Conservation (phyloP, 2,113 vertebrate species). For the Myxocyprinus asiaticus region DNA sequence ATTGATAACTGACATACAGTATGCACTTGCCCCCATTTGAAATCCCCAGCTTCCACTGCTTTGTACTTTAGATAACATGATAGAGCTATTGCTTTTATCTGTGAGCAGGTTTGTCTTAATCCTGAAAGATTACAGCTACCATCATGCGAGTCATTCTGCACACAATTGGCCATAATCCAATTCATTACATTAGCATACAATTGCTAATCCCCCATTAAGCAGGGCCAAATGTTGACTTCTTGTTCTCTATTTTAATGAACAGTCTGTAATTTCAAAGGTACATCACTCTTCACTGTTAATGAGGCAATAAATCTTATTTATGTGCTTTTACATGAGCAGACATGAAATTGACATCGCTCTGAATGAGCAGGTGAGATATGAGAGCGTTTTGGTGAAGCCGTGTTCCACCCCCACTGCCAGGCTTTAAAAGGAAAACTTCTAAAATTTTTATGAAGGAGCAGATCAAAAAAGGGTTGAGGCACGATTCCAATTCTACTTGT, state of each 20-base stretch:
- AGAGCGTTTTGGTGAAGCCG: not conserved
- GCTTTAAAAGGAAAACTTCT: conserved; percentile 30
- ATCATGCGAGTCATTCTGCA: conserved; percentile 4
- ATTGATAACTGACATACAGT: too few relatives aligned
- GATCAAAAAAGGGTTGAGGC: conserved; percentile 50
- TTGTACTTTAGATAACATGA: not conserved
- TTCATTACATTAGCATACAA: conserved; percentile 52
- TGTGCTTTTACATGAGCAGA: conserved; percentile 22
- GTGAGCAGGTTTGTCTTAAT: conserved; percentile 35
- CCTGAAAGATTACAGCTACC: conserved; percentile 13
- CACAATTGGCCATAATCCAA: conserved; percentile 41
- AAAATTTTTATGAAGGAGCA: conserved; percentile 49
- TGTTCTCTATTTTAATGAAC: not conserved
- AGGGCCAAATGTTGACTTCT: conserved; percentile 40
- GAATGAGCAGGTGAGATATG: not conserved
- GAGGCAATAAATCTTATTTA: conserved; percentile 16
- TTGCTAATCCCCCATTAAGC: conserved; percentile 49
- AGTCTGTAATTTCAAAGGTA: conserved; percentile 33
- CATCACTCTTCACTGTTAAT: conserved; percentile 11
- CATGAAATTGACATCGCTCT: not conserved
- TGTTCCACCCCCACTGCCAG: not conserved
- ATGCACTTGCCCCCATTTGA: not conserved
- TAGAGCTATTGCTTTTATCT: conserved; percentile 18
- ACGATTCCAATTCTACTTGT: conserved; percentile 44
- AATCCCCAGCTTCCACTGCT: not conserved